Conservation (phyloP, 2,888 invertebrate species). For the Meghimatium bilineatum region DNA sequence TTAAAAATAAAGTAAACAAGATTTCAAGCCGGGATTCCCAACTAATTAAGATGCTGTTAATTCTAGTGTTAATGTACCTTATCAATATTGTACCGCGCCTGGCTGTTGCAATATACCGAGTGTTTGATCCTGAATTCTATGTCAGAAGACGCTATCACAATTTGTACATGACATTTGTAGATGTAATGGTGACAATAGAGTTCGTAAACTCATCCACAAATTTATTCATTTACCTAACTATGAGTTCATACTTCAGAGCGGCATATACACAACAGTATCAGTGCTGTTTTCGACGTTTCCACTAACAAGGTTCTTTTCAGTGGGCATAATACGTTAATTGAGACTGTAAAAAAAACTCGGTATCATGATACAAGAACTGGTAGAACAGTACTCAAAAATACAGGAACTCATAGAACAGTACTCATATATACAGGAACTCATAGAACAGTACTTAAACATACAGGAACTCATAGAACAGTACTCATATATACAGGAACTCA, state of each 20-base stretch:
- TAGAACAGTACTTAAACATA: too few relatives aligned
- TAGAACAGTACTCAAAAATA: too few relatives aligned
- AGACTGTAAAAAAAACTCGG: too few relatives aligned
- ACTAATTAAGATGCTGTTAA: slow-evolving; percentile 24
- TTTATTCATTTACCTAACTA: slow-evolving; percentile 24
- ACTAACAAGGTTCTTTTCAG: too few relatives aligned
- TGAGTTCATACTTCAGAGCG: slow-evolving; percentile 32
- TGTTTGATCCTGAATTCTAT: slow-evolving; percentile 17
- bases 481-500: too few relatives aligned
- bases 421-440: too few relatives aligned
- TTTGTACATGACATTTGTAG: background rate
- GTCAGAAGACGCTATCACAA: background rate
- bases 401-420: too few relatives aligned
- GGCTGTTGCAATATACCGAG: background rate
- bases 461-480: too few relatives aligned
- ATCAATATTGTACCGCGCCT: slow-evolving; percentile 6
- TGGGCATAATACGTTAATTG: too few relatives aligned
- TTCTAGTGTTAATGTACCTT: slow-evolving; percentile 7
- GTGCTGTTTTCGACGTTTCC: background rate
- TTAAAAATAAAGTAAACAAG: background rate
- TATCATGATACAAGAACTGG: too few relatives aligned
- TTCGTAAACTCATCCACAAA: slow-evolving; percentile 5
- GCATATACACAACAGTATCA: background rate
- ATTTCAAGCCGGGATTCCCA: slow-evolving; percentile 13
- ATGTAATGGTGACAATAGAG: slow-evolving; percentile 7